Conservation (phyloP, 2,797 vertebrate genomes). For the Myotis pilosus region DNA sequence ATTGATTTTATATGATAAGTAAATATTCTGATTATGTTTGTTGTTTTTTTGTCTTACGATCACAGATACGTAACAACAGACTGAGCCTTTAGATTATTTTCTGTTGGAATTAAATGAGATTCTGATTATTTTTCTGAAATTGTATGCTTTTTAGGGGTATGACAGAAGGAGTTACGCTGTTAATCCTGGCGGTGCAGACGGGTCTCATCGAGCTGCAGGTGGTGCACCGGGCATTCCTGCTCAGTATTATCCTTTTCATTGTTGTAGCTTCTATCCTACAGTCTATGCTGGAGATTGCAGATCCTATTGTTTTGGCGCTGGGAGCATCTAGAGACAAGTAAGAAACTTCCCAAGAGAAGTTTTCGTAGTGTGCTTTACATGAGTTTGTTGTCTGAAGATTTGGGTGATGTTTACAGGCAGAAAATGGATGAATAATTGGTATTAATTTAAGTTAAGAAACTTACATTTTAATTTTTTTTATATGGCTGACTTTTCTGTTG, state of each 20-base stretch:
- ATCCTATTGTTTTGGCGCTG: constrained; percentile 96
- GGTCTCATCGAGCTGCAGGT: constrained; percentile 98
- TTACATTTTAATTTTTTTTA: background rate
- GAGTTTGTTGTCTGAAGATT: constrained; percentile 41
- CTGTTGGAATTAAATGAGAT: constrained; percentile 24
- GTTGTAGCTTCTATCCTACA: constrained; percentile 98
- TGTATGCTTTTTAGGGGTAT: constrained; percentile 88
- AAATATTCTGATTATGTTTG: background rate
- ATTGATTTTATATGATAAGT: background rate
- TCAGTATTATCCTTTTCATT: constrained; percentile 99
- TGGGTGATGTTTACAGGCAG: background rate
- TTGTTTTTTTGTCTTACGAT: background rate
- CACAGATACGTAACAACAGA: background rate
- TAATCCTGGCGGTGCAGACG: constrained; percentile 97
- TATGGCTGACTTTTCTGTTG: background rate
- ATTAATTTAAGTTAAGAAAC: background rate
- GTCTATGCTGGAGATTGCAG: constrained; percentile 98
- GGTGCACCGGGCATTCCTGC: constrained; percentile 96
- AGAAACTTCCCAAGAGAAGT: constrained; percentile 72
- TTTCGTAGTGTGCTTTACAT: constrained; percentile 56
- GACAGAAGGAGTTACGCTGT: constrained; percentile 97
- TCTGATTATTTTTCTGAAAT: constrained; percentile 35
- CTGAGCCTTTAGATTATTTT: background rate
- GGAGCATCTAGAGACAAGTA: constrained; percentile 98
- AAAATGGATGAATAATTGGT: background rate